phyloP scores from a whole-genome alignment of 2,113 vertebrate genomes.

The Takifugu flavidus region DNA sequence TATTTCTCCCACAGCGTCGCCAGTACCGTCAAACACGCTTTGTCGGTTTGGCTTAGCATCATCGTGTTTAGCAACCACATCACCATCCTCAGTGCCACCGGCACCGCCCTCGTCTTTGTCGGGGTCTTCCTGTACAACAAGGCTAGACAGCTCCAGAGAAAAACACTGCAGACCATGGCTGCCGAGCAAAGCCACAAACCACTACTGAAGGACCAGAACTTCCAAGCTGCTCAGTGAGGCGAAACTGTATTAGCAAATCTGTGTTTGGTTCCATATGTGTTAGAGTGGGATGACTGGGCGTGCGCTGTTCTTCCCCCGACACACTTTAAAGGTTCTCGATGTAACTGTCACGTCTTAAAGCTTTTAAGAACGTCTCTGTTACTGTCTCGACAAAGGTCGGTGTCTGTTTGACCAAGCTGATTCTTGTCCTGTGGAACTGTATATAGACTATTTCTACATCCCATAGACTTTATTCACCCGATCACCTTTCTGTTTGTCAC shows the following conservation, averaged over 20 bases:
- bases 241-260: neutral
- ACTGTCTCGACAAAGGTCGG: neutral
- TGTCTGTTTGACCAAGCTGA: neutral
- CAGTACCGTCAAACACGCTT: constrained; percentile 93
- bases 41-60: constrained; percentile 95
- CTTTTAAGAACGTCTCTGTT: neutral
- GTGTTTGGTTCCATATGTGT: neutral
- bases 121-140: constrained; percentile 93
- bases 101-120: constrained; percentile 82
- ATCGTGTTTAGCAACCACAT: constrained; percentile 92
- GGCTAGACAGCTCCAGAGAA: constrained; percentile 84
- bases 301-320: neutral
- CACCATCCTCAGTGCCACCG: constrained; percentile 83
- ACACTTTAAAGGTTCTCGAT: neutral
- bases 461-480: neutral
- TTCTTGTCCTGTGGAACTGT: constrained; percentile 21
- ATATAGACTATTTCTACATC: neutral
- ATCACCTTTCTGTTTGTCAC: constrained; percentile 4
- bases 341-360: neutral
- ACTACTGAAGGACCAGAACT: constrained; percentile 52
- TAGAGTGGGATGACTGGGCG: neutral
- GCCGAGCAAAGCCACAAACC: constrained; percentile 61
- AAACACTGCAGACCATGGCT: constrained; percentile 73
- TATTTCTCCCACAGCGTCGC: constrained; percentile 79
- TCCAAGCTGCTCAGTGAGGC: constrained; percentile 27